A percentile compares a stretch with the other conserved stretches of the same genome.
Evolutionary conservation across 2,113 vertebrate species (phyloP).

Genomic region (Periophthalmus modestus): DNA sequence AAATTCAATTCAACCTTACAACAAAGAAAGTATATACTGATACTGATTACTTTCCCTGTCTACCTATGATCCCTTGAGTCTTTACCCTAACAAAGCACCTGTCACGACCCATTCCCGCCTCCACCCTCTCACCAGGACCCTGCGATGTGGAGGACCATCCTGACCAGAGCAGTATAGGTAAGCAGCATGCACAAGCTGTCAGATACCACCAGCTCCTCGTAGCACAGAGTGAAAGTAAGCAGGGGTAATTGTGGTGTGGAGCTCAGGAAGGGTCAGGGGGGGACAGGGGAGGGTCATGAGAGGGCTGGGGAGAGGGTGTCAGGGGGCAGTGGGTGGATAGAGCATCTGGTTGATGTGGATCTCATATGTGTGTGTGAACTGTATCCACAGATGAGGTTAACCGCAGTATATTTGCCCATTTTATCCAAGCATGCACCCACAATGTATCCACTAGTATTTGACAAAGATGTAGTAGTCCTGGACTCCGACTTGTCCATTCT

Average conservation of each 20-base stretch:
- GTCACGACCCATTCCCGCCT: constrained; percentile 46
- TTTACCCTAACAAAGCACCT: constrained; percentile 58
- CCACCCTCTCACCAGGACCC: constrained; percentile 24
- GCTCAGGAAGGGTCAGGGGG: neutral
- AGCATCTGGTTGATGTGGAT: constrained; percentile 58
- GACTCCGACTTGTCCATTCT: no score
- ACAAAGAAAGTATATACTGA: no score
- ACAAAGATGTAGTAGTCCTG: no score
- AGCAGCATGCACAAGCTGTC: constrained; percentile 33
- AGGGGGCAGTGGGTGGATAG: constrained; percentile 29
- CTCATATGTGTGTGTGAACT: constrained; percentile 21
- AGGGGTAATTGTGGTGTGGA: constrained; percentile 22
- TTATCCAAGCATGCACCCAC: no score
- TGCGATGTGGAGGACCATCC: constrained; percentile 10
- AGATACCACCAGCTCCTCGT: constrained; percentile 19
- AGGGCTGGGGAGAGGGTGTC: neutral
- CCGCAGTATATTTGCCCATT: constrained; percentile 27
- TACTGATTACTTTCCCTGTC: neutral
- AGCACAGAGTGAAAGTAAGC: constrained; percentile 6
- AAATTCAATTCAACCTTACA: no score
- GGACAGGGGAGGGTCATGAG: neutral
- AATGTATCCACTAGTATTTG: neutral
- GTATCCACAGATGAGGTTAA: constrained; percentile 48
- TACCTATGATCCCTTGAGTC: constrained; percentile 42
- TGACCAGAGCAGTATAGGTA: constrained; percentile 40